Conservation (phyloP, 2,113 vertebrate species). For the Cephalopholis sonnerati region DNA sequence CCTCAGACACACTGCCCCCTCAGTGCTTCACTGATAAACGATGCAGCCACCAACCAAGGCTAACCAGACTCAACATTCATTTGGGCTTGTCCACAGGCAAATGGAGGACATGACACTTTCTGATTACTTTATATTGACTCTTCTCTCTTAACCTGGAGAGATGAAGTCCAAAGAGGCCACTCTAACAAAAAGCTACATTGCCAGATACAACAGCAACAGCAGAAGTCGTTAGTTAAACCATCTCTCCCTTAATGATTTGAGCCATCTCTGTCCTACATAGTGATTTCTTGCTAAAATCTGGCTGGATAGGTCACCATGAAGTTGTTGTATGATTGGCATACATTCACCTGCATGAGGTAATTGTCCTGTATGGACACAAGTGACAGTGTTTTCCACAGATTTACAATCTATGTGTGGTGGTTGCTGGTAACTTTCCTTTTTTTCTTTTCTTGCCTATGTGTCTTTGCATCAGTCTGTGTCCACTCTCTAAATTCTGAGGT, state of each 20-base stretch:
- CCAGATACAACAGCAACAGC: constrained; percentile 39
- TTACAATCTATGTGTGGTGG: too few species aligned
- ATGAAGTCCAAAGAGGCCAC: constrained; percentile 37
- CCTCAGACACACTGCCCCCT: constrained; percentile 47
- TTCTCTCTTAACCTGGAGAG: constrained; percentile 52
- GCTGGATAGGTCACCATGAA: not conserved
- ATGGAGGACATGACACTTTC: constrained; percentile 78
- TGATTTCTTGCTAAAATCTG: not conserved
- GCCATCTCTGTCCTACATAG: not conserved
- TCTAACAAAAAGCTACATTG: constrained; percentile 46
- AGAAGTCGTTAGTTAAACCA: constrained; percentile 7
- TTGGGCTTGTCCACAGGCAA: constrained; percentile 79
- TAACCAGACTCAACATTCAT: constrained; percentile 71
- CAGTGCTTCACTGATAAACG: constrained; percentile 73
- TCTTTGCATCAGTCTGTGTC: too few species aligned
- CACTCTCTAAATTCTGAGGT: too few species aligned
- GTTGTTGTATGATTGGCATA: not conserved
- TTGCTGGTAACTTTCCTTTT: too few species aligned
- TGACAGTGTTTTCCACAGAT: too few species aligned
- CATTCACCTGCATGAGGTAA: not conserved
- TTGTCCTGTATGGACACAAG: not conserved
- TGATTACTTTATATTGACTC: constrained; percentile 84
- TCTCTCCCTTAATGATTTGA: constrained; percentile 9
- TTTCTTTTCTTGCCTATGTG: too few species aligned
- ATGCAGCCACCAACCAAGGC: constrained; percentile 57